Conservation (phyloP, 2,888 invertebrate species). For the Celastrina argiolus region DNA sequence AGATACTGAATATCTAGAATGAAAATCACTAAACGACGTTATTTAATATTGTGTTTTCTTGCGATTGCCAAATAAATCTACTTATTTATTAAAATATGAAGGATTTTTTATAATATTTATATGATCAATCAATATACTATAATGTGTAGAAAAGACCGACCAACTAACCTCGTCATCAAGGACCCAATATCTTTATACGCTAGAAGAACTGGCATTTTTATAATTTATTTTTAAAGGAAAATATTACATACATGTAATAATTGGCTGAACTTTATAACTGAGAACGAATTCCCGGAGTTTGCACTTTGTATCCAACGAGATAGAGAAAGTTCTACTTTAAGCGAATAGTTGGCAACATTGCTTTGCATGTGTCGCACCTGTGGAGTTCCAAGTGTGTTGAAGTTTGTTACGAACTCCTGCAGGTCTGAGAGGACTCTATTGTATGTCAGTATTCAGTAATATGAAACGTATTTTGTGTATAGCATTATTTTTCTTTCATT, state of each 20-base stretch:
- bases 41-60: too few relatives aligned
- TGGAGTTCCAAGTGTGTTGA: slow-evolving; percentile 5
- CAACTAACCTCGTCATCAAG: too few relatives aligned
- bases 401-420: slow-evolving; percentile 2
- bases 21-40: too few relatives aligned
- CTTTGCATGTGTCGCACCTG: slow-evolving; percentile 11
- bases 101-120: too few relatives aligned
- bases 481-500: not conserved
- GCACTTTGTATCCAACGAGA: slow-evolving; percentile 16
- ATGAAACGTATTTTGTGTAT: not conserved
- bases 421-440: not conserved
- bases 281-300: not conserved
- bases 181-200: too few relatives aligned
- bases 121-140: too few relatives aligned
- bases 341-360: slow-evolving; percentile 10
- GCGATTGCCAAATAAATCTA: too few relatives aligned
- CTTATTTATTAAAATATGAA: too few relatives aligned
- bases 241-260: not conserved
- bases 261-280: not conserved
- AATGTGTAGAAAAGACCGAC: too few relatives aligned
- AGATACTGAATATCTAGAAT: too few relatives aligned
- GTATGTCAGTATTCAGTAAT: not conserved
- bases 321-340: slow-evolving; percentile 10
- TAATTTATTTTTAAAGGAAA: not conserved
- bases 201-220: not conserved